Conservation (phyloP, 2,797 vertebrate species). For the Esox masquinongy region DNA sequence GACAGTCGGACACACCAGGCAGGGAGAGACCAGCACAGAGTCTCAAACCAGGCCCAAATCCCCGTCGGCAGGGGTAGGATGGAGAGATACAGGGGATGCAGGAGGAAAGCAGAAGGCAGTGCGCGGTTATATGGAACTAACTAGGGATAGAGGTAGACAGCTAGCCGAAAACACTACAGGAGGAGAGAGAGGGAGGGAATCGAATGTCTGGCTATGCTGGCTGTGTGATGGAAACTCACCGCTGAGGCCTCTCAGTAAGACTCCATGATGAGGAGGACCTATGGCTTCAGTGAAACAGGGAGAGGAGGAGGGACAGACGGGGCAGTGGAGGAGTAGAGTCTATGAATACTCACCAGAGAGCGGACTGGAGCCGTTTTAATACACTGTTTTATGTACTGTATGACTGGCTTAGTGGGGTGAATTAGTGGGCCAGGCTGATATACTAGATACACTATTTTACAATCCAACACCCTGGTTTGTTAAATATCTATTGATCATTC, state of each 20-base stretch:
- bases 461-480: neutral
- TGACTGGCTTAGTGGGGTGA: neutral
- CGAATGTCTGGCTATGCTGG: too few relatives aligned
- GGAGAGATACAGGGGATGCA: neutral
- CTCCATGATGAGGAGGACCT: conserved; percentile 41
- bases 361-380: neutral
- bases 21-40: neutral
- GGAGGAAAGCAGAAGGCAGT: neutral
- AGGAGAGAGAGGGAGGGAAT: neutral
- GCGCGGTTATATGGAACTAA: neutral
- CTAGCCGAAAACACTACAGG: neutral
- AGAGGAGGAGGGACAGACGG: neutral
- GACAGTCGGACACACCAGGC: neutral
- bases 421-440: neutral
- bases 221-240: conserved; percentile 35
- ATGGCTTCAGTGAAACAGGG: conserved; percentile 28
- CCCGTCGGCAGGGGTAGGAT: neutral
- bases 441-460: neutral
- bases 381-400: neutral
- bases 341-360: neutral
- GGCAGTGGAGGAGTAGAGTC: neutral
- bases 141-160: neutral
- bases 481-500: neutral
- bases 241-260: conserved; percentile 28
- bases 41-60: neutral